A percentile compares a stretch with the other conserved stretches of the same genome.
Conservation (phyloP, 2,113 vertebrate genomes). For the Phocoena phocoena region DNA sequence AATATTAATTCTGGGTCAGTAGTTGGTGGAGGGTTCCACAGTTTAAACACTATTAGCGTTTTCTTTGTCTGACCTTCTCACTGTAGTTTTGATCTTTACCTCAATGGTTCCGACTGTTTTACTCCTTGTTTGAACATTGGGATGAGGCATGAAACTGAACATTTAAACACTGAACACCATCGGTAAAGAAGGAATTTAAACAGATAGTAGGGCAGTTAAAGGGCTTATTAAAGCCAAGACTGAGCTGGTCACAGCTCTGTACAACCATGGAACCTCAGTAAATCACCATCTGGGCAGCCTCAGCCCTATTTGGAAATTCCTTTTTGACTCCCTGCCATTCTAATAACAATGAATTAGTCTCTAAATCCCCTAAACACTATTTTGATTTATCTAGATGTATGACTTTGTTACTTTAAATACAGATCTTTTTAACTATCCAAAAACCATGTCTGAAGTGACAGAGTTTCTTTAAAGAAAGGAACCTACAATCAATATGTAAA, state of each 20-base stretch:
- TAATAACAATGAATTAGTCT: not conserved
- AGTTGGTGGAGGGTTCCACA: not conserved
- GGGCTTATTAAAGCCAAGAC: not conserved
- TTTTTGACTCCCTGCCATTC: not conserved
- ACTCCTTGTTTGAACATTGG: not conserved
- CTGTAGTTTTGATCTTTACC: not conserved
- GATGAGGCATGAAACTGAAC: not conserved
- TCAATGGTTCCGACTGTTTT: not conserved
- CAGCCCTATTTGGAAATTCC: not conserved
- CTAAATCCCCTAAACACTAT: not conserved
- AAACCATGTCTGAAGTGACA: not conserved
- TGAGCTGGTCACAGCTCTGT: not conserved
- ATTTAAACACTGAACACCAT: not conserved
- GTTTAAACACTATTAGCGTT: not conserved
- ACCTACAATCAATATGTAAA: not conserved
- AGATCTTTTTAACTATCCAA: conserved; percentile 22
- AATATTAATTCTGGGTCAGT: not conserved
- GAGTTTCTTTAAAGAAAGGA: conserved; percentile 26
- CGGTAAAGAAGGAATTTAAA: conserved; percentile 14
- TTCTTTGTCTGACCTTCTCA: not conserved
- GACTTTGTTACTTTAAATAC: conserved; percentile 6
- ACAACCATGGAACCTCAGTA: not conserved
- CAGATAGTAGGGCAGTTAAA: not conserved
- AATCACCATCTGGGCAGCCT: not conserved
- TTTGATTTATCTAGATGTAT: conserved; percentile 27